Base-by-base conservation (phyloP, 2,113 vertebrate genomes). In the Atlantisia rogersi region DNA sequence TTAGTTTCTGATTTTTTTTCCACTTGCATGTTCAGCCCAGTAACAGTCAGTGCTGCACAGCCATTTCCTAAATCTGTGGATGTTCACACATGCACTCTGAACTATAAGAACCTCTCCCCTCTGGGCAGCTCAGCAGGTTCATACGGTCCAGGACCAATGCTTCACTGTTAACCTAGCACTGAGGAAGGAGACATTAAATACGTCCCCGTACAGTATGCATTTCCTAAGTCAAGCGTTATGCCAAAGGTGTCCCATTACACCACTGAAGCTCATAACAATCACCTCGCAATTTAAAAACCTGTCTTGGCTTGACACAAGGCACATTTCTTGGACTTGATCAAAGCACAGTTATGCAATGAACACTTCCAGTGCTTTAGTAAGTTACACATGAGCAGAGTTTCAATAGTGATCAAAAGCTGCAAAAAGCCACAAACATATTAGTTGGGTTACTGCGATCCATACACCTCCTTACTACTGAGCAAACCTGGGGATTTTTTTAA, bases 291-390 rank as follows among this genome's bases (percentile, higher is more conserved):
- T 90, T 82, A 52, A 83, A 94, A 90, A 90, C 71, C 59, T 88
- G 88, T 93, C 70, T 93, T 97, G 96, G 95, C 91, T 97, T 97
- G 95, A 98, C 96, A 98, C 95, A 97, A 98, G 98, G 98, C 98
- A 98, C 97, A 12, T 98, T 98, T 98, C 98, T 98, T 98, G 97
- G 97, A 95, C 92, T 97, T 97, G 88, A 97, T 98, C 74, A 96
- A 94, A 97, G 97, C 97, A 94, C 64, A 91, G 91, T 98, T 98
- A 98, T 3, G 37, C 96, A 96, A 91, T 86, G 96, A 48, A 97
- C 59, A 71, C 22, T 93, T 87, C 88, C 42, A 93, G 95, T 75
- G 92, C 91, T 97, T 98, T 98, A 98, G 97, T 98, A 96, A 96
- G 83, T 97, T 98, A 98, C 42, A 97, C 44, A 95, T 86, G 95